These are phyloP conservation scores for Ricordea florida DNA, from an alignment of 92 coral and sea anemone species.

Conservation along the genomic window DNA sequence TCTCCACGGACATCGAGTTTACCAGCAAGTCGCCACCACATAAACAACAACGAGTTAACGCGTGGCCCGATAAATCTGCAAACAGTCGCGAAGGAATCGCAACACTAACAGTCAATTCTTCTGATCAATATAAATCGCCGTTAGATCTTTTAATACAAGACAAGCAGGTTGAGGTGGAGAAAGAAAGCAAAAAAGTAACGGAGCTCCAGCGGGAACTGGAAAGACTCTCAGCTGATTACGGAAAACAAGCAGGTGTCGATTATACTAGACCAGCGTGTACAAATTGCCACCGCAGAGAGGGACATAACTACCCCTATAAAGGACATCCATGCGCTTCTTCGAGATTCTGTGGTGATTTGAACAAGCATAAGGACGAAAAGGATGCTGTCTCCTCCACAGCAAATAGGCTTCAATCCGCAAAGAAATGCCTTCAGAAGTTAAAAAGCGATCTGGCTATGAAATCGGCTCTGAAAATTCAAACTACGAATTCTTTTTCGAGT, in stretches of 20 bases:
- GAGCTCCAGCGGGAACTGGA: no score
- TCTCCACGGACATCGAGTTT: not conserved
- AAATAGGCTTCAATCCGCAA: slow-evolving; percentile 1
- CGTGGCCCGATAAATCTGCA: not conserved
- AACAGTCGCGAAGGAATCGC: not conserved
- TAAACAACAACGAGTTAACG: slow-evolving; percentile 13
- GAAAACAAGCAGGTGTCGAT: slow-evolving; percentile 1
- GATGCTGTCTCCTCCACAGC: not conserved
- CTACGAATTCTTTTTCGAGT: slow-evolving; percentile 9
- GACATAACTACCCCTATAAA: slow-evolving; percentile 20
- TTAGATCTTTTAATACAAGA: slow-evolving; percentile 29
- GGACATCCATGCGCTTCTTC: slow-evolving; percentile 14
- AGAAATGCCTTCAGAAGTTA: slow-evolving; percentile 9
- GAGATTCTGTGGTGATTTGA: slow-evolving; percentile 28
- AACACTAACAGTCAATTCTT: not conserved
- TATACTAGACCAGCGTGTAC: slow-evolving; percentile 27
- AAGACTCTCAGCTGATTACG: slow-evolving; percentile 6
- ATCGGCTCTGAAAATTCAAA: slow-evolving; percentile 21
- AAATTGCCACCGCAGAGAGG: slow-evolving; percentile 7
- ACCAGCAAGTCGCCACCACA: slow-evolving; percentile 6
- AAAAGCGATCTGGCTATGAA: slow-evolving; percentile 2
- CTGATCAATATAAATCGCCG: not conserved
- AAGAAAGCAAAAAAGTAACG: slow-evolving; percentile 22
- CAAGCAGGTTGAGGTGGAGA: slow-evolving; percentile 25
- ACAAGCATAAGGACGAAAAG: slow-evolving; percentile 32